These are phyloP conservation scores for Melanerpes aurifrons DNA, from an alignment of 2,113 vertebrate genomes.

Conservation along the genomic window DNA sequence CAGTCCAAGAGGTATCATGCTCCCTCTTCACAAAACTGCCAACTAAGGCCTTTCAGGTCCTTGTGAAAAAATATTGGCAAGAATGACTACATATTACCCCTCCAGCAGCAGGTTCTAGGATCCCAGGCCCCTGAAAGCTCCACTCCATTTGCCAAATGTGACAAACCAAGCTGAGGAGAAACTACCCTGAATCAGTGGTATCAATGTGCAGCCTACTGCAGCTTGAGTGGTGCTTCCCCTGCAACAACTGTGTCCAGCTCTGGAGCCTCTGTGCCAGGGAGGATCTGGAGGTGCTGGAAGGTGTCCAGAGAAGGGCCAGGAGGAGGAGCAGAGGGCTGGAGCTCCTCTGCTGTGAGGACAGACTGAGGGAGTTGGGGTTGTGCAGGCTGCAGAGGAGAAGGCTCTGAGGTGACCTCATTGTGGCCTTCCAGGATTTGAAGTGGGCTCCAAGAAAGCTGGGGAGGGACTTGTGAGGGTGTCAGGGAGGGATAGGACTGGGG, in stretches of 20 bases:
- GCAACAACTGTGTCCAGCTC: not conserved
- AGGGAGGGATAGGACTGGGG: too few species aligned
- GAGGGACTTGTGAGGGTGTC: too few species aligned
- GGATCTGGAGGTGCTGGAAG: too few species aligned
- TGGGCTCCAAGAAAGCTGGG: too few species aligned
- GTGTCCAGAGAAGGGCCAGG: too few species aligned
- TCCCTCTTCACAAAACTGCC: not conserved
- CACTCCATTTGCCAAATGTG: not conserved
- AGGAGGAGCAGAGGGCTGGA: too few species aligned
- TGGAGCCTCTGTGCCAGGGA: too few species aligned
- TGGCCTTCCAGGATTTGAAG: too few species aligned
- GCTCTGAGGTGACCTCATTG: too few species aligned
- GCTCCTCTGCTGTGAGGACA: too few species aligned
- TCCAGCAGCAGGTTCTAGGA: not conserved
- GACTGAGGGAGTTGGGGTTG: too few species aligned
- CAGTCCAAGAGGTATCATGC: not conserved
- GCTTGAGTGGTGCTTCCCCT: not conserved
- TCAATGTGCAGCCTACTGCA: not conserved
- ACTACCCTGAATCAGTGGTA: not conserved
- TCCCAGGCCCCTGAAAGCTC: not conserved
- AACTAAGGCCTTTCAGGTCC: not conserved
- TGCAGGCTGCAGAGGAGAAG: too few species aligned
- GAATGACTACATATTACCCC: not conserved
- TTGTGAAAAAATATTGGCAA: not conserved
- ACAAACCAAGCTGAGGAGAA: not conserved